Evolutionary conservation across 2,888 invertebrate species (phyloP).

Genomic region (Acanthosepion lycidas): DNA sequence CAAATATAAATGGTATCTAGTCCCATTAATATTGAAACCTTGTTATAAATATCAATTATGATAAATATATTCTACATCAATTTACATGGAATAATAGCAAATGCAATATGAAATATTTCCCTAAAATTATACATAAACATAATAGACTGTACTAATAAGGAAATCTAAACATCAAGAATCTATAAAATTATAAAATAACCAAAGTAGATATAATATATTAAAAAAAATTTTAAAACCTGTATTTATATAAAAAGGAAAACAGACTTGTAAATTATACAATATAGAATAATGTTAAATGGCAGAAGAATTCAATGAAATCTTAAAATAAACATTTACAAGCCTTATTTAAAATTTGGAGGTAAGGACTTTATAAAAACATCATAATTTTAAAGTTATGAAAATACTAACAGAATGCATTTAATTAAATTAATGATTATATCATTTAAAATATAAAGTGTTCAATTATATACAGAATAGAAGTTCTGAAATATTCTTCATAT

Average conservation of each 20-base stretch:
- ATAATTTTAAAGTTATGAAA: too few relatives aligned
- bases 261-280: neutral
- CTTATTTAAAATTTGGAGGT: too few relatives aligned
- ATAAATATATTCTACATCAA: neutral
- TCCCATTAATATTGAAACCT: too few relatives aligned
- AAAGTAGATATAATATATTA: neutral
- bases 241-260: constrained; percentile 14
- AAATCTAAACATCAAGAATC: neutral
- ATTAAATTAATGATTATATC: too few relatives aligned
- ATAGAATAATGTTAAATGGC: neutral
- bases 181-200: neutral
- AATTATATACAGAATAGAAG: too few relatives aligned
- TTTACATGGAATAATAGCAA: neutral
- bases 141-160: neutral
- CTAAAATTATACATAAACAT: neutral
- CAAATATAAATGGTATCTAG: too few relatives aligned
- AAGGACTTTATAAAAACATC: too few relatives aligned
- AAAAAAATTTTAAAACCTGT: neutral
- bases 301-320: neutral
- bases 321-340: neutral
- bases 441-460: too few relatives aligned
- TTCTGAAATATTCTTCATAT: too few relatives aligned
- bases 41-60: neutral
- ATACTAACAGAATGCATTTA: too few relatives aligned
- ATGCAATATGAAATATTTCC: neutral